phyloP scores from a whole-genome alignment of 2,888 invertebrate species.

The Brenthis daphne region DNA sequence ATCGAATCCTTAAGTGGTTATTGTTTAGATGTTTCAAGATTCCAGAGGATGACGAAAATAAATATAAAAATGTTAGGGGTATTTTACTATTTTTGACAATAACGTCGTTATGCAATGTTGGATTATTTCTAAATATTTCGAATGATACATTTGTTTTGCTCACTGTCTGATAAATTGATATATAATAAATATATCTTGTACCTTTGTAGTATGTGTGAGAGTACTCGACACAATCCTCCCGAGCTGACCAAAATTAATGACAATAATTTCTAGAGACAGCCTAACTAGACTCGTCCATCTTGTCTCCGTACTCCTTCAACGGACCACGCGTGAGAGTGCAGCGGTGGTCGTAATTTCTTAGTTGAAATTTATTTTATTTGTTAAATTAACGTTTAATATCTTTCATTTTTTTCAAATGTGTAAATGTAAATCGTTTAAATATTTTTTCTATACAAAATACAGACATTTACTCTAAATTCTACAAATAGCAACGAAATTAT shows the following conservation, averaged over 20 bases:
- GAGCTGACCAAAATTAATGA: slow-evolving; percentile 77
- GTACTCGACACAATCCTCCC: slow-evolving; percentile 54
- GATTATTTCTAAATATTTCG: slow-evolving; percentile 10
- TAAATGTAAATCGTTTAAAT: background rate
- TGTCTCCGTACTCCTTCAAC: slow-evolving; percentile 51
- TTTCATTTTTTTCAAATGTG: slow-evolving; percentile 1
- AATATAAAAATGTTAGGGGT: slow-evolving; percentile 55
- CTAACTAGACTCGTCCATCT: slow-evolving; percentile 64
- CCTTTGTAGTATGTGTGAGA: slow-evolving; percentile 21
- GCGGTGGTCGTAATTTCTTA: slow-evolving; percentile 36
- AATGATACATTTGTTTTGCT: slow-evolving; percentile 1
- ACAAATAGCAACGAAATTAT: slow-evolving; percentile 29
- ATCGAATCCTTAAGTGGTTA: slow-evolving; percentile 61
- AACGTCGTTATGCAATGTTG: slow-evolving; percentile 46
- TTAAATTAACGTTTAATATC: background rate
- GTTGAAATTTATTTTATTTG: slow-evolving; percentile 6
- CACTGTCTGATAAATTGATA: slow-evolving; percentile 19
- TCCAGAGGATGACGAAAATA: slow-evolving; percentile 50
- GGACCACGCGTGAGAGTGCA: slow-evolving; percentile 39
- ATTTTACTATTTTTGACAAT: slow-evolving; percentile 51
- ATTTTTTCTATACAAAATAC: slow-evolving; percentile 1
- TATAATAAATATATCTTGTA: slow-evolving; percentile 42
- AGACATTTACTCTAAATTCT: background rate
- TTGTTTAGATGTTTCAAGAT: slow-evolving; percentile 53
- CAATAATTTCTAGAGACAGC: slow-evolving; percentile 79